A percentile compares a stretch with the other conserved stretches of the same genome.
Conservation (phyloP, 2,888 invertebrate genomes). For the Drosophila pseudotakahashii region DNA sequence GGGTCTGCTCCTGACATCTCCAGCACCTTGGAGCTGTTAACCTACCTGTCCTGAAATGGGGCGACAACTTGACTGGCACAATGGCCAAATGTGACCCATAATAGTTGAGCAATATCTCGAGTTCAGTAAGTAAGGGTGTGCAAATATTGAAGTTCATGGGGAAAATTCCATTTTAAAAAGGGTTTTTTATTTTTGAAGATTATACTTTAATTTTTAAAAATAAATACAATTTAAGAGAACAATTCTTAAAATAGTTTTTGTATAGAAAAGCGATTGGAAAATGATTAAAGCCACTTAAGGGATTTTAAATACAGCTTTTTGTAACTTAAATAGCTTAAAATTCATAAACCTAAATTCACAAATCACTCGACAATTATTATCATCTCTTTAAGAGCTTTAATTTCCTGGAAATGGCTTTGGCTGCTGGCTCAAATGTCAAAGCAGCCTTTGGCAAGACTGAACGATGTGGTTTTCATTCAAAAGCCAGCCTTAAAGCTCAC, state of each 20-base stretch:
- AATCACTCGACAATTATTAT: not conserved
- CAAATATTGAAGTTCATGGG: too few relatives aligned
- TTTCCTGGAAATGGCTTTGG: not conserved
- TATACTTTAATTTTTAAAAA: too few relatives aligned
- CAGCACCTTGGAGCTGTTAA: constrained; percentile 20
- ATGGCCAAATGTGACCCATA: not conserved
- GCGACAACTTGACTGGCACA: not conserved
- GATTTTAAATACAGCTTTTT: too few relatives aligned
- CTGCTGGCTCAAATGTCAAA: not conserved
- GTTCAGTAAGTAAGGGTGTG: too few relatives aligned
- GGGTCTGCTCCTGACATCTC: constrained; percentile 17
- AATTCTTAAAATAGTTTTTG: too few relatives aligned
- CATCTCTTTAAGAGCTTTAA: not conserved
- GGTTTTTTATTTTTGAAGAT: too few relatives aligned
- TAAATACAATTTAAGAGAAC: too few relatives aligned
- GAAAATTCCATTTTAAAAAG: too few relatives aligned
- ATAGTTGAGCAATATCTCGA: not conserved
- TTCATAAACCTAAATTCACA: too few relatives aligned
- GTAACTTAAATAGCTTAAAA: too few relatives aligned
- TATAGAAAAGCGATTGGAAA: too few relatives aligned
- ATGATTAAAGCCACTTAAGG: too few relatives aligned
- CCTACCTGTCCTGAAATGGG: constrained; percentile 21
- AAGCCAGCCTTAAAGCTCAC: constrained; percentile 14
- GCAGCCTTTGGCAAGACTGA: not conserved
- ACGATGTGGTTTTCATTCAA: constrained; percentile 14